These are phyloP conservation scores for Plebejus anna DNA, from an alignment of 2,888 invertebrate species.

Conservation along the genomic window DNA sequence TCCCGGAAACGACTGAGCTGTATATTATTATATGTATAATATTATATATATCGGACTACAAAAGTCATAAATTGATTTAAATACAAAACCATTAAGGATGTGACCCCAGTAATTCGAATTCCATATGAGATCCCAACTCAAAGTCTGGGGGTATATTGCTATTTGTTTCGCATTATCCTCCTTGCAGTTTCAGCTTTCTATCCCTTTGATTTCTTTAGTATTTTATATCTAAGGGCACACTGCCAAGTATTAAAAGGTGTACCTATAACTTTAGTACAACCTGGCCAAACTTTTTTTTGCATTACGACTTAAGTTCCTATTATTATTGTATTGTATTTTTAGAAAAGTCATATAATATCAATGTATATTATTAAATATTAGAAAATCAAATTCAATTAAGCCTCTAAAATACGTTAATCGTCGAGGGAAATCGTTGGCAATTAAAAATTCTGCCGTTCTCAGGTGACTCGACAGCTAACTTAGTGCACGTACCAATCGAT, in stretches of 20 bases:
- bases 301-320: too few relatives aligned
- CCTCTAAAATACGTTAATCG: neutral
- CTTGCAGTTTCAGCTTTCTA: neutral
- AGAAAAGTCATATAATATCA: neutral
- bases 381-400: neutral
- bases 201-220: neutral
- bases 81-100: neutral
- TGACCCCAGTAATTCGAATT: neutral
- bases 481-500: neutral
- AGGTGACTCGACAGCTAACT: neutral
- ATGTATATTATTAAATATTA: neutral
- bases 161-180: constrained; percentile 3
- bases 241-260: neutral
- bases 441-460: constrained; percentile 1
- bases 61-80: neutral
- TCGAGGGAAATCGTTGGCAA: constrained; percentile 8
- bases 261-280: neutral
- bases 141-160: neutral
- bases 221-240: neutral
- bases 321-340: neutral
- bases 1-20: neutral
- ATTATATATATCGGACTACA: too few relatives aligned
- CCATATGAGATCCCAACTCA: neutral
- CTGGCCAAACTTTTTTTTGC: neutral
- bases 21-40: neutral